Base-by-base conservation (phyloP, 2,797 vertebrate species). In the Trachurus trachurus region DNA sequence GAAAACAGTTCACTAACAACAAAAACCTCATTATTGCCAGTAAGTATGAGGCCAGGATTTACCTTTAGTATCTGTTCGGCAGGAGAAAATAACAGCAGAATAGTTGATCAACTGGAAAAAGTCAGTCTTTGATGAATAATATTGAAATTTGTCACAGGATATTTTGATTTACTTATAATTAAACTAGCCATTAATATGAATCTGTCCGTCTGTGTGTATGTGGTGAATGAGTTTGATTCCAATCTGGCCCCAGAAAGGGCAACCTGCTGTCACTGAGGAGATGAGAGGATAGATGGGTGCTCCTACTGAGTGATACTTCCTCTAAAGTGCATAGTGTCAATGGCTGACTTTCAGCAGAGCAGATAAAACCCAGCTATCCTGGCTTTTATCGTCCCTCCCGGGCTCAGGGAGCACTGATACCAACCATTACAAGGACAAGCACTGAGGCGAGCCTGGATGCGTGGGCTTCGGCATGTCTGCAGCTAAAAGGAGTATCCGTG, bases 251-350 rank as follows among this genome's bases (percentile, higher is more conserved):
- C 71, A 75, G 71, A 42, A 66, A 78, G 45, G 13, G 70, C 66
- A 74, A 74, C 62, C 39, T 64, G 77, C 66, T 80, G 87, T 90
- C 83, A 74, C 73, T 17, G 77, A 83, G 84, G 83, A 89, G 91
- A 88, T 83, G 88, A 92, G 87, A 80, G 84, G 83, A 92, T 70
- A 78, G 87, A 86, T 87, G 87, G 82, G 83, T 89, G 75, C 88
- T 88, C 83, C 82, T 84, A 88, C 87, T 93, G 95, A 95, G 94
- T 95, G 94, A 93, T 90, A 94, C 95, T 95, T 95, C 95, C 95
- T 95, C 93, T 91, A 94, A 95, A 95, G 94, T 96, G 95, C 93
- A 85, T 86, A 37, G 95, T 94, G 94, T 96, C 94, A 95, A 95
- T 94, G 90, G 94, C 90, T 87, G 91, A 94, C 94, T 96, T 95